Evolutionary conservation across 2,888 invertebrate genomes (phyloP).

Genomic region (Frankliniella fusca): DNA sequence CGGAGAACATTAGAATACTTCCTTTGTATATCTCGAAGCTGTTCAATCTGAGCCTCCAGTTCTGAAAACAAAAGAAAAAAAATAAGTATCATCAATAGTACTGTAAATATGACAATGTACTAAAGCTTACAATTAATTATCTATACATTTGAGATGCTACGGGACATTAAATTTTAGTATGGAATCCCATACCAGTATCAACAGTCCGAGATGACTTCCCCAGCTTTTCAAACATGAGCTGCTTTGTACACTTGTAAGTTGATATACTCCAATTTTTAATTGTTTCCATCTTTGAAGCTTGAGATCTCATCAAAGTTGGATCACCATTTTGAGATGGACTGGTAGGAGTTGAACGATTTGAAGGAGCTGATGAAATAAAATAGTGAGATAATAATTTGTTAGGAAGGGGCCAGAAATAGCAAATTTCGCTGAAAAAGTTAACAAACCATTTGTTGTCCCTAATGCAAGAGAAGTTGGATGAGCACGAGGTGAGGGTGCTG

Average conservation of each 20-base stretch:
- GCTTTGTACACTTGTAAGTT: slow-evolving; percentile 96
- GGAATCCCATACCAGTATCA: slow-evolving; percentile 62
- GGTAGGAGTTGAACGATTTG: slow-evolving; percentile 49
- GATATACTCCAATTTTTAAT: slow-evolving; percentile 96
- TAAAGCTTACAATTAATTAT: no score
- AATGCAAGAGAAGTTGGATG: slow-evolving; percentile 33
- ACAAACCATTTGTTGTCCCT: slow-evolving; percentile 7
- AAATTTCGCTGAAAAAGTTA: slow-evolving; percentile 40
- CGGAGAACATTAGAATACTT: slow-evolving; percentile 86
- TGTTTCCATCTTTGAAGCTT: slow-evolving; percentile 83
- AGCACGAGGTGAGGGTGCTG: slow-evolving; percentile 49
- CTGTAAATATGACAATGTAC: no score
- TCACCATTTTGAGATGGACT: slow-evolving; percentile 62
- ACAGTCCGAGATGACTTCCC: slow-evolving; percentile 90
- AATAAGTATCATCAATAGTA: slow-evolving; percentile 17
- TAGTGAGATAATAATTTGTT: slow-evolving; percentile 19
- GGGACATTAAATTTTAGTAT: background rate
- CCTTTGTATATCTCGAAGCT: slow-evolving; percentile 86
- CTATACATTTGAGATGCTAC: background rate
- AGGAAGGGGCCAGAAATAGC: background rate
- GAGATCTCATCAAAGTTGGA: slow-evolving; percentile 60
- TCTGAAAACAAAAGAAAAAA: slow-evolving; percentile 54
- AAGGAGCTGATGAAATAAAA: slow-evolving; percentile 40
- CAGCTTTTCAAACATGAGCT: slow-evolving; percentile 91
- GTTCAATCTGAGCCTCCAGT: slow-evolving; percentile 89